A percentile compares a stretch with the other conserved stretches of the same genome.
Evolutionary conservation across 2,113 vertebrate species (phyloP).

Genomic region (Cyprinodon variegatus): DNA sequence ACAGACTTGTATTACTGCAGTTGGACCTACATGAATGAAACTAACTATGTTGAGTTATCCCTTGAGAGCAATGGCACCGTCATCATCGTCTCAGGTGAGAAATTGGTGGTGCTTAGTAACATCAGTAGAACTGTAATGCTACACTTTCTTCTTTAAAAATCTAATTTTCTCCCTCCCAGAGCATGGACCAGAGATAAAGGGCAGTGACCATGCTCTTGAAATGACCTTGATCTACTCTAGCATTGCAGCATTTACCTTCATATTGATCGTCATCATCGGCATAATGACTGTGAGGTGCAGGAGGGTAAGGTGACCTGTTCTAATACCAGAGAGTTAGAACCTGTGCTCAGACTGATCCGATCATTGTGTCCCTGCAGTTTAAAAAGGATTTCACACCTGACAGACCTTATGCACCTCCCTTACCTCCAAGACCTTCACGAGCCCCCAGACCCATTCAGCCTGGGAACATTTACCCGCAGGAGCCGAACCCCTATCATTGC

Average conservation of each 20-base stretch:
- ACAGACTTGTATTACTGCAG: constrained; percentile 66
- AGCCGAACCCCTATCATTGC: background rate
- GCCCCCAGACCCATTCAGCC: background rate
- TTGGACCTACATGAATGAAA: background rate
- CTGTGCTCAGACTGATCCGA: background rate
- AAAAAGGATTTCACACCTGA: constrained; percentile 27
- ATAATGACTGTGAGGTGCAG: constrained; percentile 26
- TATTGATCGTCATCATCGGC: background rate
- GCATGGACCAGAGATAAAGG: constrained; percentile 12
- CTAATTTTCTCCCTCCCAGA: constrained; percentile 32
- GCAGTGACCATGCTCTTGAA: background rate
- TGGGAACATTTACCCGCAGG: background rate
- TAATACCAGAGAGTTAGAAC: background rate
- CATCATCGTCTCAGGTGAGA: constrained; percentile 68
- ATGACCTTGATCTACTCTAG: constrained; percentile 28
- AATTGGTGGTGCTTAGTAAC: background rate
- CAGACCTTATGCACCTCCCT: background rate
- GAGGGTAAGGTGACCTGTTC: constrained; percentile 36
- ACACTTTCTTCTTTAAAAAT: background rate
- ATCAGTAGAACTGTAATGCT: background rate
- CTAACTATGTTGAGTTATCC: fast-evolving
- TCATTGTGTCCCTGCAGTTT: constrained; percentile 48
- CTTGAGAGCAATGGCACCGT: constrained; percentile 44
- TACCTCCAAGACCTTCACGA: background rate
- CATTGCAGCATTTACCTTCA: background rate